Base-by-base conservation (phyloP, 2,888 invertebrate species). In the Scelioninae gen. 1 region DNA sequence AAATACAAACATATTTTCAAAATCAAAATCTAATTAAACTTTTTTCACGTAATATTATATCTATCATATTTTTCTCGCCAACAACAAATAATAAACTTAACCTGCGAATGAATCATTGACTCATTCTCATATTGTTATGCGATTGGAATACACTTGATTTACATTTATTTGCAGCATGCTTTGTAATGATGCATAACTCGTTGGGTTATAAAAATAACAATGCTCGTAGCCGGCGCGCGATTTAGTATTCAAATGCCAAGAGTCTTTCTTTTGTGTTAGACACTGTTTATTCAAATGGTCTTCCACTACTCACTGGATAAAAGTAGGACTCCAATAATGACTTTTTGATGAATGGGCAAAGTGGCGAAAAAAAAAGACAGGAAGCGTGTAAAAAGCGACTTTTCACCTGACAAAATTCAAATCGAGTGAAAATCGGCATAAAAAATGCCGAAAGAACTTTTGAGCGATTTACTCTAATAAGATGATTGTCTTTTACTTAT, bases 241-340 rank as follows among this genome's bases (percentile, higher is more conserved):
- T 76, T 76, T 66, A 47, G 51, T 38, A 76, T 76, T 76, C 76
- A 76, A 76, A 76, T 76, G 68, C 76, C 76, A 75, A 66, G 75
- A 32, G 51, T 43, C 72, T 62, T 56, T 45, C 66, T 66, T 76
- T 76, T 76, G 76, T 76, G 45, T 58, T 66, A 56, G 58, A 66
- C 29, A 56, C 34, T 72, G 45, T 53, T 62, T 65, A 74, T 74
- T 74, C 65, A 74, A 74, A 68, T 51, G 40, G 32, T 58, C 68
- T 66, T 40, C 43, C 58, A 60, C 43, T 58, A 58, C 58, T 60
- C 58, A 49, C 23, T 15, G 51, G 58, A 66, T 76, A 76, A 68
- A 76, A 68, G 66, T 76, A 60, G 76, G 66, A 74, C 74, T 63
- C 55, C 74, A 55, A 55, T 74, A 74, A 74, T 74, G 29, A 63